Conservation (phyloP, 2,888 invertebrate species). For the Hoplodrina blanda region DNA sequence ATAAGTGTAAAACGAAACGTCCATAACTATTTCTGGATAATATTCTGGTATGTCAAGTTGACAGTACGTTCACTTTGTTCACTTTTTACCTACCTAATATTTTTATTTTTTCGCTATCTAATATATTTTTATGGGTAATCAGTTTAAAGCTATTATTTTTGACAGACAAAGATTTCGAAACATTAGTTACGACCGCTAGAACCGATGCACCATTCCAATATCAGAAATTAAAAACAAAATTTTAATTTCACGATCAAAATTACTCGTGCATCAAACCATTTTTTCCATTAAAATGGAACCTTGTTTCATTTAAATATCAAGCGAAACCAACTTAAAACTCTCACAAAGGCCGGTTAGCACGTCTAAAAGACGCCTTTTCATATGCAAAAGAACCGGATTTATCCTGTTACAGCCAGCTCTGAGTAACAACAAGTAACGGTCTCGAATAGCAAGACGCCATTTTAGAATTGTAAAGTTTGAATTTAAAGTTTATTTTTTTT, state of each 20-base stretch:
- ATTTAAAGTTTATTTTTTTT: conserved; percentile 49
- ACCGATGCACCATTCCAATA: too few species aligned
- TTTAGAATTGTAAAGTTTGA: conserved; percentile 57
- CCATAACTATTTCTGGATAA: too few species aligned
- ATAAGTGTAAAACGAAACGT: too few species aligned
- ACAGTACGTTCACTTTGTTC: too few species aligned
- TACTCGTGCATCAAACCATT: conserved; percentile 34
- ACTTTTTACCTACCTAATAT: too few species aligned
- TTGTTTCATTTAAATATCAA: conserved; percentile 61
- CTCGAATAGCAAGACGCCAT: conserved; percentile 55
- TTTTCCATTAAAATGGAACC: conserved; percentile 41
- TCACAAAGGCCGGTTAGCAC: conserved; percentile 57
- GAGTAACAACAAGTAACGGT: conserved; percentile 59
- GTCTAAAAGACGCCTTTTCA: conserved; percentile 63
- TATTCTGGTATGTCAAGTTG: too few species aligned
- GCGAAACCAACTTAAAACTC: conserved; percentile 54
- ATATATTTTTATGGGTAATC: too few species aligned
- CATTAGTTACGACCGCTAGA: too few species aligned
- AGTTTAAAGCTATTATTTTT: too few species aligned
- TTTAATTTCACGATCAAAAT: conserved; percentile 29
- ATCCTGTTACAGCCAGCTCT: conserved; percentile 59
- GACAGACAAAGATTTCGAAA: too few species aligned
- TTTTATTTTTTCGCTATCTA: too few species aligned
- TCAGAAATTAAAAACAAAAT: too few species aligned
- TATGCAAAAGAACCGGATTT: conserved; percentile 66